Evolutionary conservation across 2,888 invertebrate species (phyloP), one percentile per base, ranked within the genome.

Genomic region (Pollenia labialis): DNA sequence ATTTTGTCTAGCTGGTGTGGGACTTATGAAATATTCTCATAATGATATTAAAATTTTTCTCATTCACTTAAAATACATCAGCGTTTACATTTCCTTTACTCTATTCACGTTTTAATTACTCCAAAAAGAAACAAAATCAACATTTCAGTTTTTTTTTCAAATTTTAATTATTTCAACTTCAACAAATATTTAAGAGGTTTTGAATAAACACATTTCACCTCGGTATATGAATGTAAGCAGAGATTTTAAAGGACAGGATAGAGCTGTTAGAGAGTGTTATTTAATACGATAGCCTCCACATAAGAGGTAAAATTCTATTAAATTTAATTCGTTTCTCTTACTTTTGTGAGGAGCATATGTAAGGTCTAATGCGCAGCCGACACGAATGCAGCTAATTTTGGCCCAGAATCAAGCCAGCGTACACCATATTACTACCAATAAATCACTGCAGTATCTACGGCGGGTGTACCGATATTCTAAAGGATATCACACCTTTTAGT

Each of bases 141-240:
- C 6, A 46, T 46, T 71, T 52, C 71, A 23, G 48, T 60, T 18
- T 42, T 68, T 68, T 68, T 71, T 42, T 64, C 12, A 48, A 79
- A 84, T 84, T 84, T 69, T 79, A 80, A 75, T 85, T 23, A 80
- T 62, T 85, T 85, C 84, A 80, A 80, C 84, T 85, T 69, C 48
- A 85, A 11, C 84, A 79, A 79, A 84, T 79, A 68, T 84, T 84
- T 68, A 79, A 79, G 84, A 68, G 74, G 12, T 80, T 85, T 62
- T 75, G 74, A 66, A 66, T 74, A 68, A 66, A 81, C 54, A 56
- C 48, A 72, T 72, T 64, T 46, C 44, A 74, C 23, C 12, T 79
- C 56, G 40, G 8, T n/a, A 12, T 48, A 23, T 50, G 50, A 10
- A 58, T 14, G 23, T 32, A 11, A 1, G 50, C 23, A 44, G 44